These are phyloP conservation scores for Parnassius glacialis DNA, from an alignment of 2,888 invertebrate genomes.

Conservation along the genomic window DNA sequence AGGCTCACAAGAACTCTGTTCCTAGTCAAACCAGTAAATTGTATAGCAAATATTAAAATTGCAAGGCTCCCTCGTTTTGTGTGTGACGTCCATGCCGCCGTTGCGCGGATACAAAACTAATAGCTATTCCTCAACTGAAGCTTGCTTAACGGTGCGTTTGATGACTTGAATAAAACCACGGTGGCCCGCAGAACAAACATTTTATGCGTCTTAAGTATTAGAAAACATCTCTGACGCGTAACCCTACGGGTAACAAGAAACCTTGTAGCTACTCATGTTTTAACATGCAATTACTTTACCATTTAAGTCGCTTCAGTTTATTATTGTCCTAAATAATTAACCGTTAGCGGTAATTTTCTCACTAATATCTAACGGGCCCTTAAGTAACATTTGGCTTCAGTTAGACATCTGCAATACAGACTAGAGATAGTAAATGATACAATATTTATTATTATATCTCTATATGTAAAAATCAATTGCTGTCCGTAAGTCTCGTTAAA, in stretches of 20 bases:
- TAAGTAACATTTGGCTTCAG: no score
- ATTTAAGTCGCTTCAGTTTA: constrained; percentile 12
- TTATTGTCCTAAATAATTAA: neutral
- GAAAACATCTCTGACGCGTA: constrained; percentile 43
- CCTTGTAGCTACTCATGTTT: constrained; percentile 31
- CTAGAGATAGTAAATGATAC: no score
- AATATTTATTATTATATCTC: no score
- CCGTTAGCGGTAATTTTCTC: no score
- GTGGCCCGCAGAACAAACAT: constrained; percentile 55
- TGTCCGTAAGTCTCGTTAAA: no score
- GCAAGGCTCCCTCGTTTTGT: constrained; percentile 56
- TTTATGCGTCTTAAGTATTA: constrained; percentile 51
- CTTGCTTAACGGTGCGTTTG: constrained; percentile 69
- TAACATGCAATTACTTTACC: constrained; percentile 32
- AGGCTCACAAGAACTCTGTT: constrained; percentile 61
- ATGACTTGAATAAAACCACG: constrained; percentile 66
- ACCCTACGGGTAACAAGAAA: constrained; percentile 23
- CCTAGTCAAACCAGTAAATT: constrained; percentile 74
- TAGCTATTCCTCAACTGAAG: constrained; percentile 42
- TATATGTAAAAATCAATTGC: no score
- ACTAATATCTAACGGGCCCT: no score
- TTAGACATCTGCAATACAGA: no score
- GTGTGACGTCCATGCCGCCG: constrained; percentile 53
- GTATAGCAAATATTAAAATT: constrained; percentile 69
- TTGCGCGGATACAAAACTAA: constrained; percentile 39